These are phyloP conservation scores for Trachelus tabidus DNA, from an alignment of 2,888 invertebrate genomes.

Conservation along the genomic window DNA sequence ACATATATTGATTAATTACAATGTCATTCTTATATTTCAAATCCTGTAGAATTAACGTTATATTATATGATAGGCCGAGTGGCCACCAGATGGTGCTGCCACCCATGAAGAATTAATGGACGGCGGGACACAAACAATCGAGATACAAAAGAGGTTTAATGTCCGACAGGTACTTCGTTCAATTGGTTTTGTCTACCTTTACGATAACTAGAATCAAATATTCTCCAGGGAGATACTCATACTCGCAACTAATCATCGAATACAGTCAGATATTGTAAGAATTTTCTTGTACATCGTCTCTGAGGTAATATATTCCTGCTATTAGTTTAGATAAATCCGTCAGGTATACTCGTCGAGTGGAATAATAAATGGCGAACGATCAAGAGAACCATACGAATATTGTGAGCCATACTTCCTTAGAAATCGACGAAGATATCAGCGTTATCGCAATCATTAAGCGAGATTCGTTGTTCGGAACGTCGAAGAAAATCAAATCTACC, in stretches of 20 bases:
- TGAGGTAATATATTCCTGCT: not conserved
- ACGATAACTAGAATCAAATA: not conserved
- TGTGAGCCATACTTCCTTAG: not conserved
- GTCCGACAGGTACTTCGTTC: not conserved
- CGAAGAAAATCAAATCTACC: not conserved
- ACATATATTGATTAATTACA: not conserved
- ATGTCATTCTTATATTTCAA: not conserved
- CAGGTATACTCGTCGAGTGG: not conserved
- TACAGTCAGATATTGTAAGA: not conserved
- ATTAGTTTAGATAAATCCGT: not conserved
- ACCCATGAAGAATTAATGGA: constrained; percentile 12
- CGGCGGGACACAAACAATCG: constrained; percentile 17
- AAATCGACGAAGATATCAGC: constrained; percentile 26
- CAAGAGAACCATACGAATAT: not conserved
- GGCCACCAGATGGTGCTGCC: constrained; percentile 32
- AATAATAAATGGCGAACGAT: not conserved
- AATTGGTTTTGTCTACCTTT: not conserved
- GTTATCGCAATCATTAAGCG: constrained; percentile 31
- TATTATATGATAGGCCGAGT: constrained; percentile 15
- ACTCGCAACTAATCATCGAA: not conserved
- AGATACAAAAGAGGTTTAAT: constrained; percentile 8
- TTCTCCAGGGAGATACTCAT: not conserved
- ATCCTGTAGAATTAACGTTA: not conserved
- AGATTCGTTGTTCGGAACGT: constrained; percentile 7
- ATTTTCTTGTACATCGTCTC: not conserved